Percentiles rank a stretch among this genome's conserved stretches.
Conservation (phyloP, 2,113 vertebrate species). For the Cricetomys ansorgei region DNA sequence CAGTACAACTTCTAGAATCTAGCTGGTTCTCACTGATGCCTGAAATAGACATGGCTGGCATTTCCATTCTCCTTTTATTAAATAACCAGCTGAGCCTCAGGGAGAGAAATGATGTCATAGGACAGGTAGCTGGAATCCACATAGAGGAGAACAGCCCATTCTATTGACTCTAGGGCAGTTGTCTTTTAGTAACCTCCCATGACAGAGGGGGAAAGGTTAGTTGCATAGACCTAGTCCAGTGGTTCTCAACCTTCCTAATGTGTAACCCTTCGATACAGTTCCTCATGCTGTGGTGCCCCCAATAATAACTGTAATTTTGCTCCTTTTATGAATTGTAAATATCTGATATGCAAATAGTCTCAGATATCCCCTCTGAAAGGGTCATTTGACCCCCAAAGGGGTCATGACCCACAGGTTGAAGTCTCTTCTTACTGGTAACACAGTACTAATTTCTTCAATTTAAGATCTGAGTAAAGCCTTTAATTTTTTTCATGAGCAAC, state of each 20-base stretch:
- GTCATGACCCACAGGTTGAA: too few relatives aligned
- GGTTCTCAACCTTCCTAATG: too few relatives aligned
- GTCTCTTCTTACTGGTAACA: neutral
- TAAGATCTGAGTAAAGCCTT: slow-evolving; percentile 32
- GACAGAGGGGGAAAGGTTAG: neutral
- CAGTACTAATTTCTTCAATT: neutral
- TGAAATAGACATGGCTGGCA: neutral
- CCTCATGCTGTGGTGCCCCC: too few relatives aligned
- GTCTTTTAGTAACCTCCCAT: neutral
- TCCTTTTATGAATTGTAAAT: too few relatives aligned
- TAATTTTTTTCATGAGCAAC: neutral
- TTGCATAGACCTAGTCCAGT: neutral
- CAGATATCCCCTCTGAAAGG: too few relatives aligned
- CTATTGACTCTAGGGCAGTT: neutral
- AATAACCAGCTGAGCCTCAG: neutral
- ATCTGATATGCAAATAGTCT: too few relatives aligned
- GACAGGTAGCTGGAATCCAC: neutral
- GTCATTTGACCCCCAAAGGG: too few relatives aligned
- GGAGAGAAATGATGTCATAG: neutral
- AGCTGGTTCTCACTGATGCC: neutral
- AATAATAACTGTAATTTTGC: too few relatives aligned
- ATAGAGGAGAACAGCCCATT: neutral
- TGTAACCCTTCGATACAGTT: too few relatives aligned
- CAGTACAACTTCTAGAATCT: neutral
- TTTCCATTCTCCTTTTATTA: neutral